Base-by-base conservation (phyloP, 2,113 vertebrate genomes). In the Hydropotes inermis region DNA sequence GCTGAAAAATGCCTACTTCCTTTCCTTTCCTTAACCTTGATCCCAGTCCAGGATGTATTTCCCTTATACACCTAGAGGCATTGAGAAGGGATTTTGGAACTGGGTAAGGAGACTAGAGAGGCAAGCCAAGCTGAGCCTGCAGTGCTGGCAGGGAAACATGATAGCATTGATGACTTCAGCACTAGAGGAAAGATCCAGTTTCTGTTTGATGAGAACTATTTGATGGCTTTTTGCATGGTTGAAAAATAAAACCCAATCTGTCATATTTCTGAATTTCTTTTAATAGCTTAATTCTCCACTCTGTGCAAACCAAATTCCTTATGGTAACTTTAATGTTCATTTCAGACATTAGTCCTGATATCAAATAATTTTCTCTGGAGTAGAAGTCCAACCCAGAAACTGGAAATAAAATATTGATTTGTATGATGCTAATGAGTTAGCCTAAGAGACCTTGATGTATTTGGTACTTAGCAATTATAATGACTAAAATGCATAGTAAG, bases 181-280 rank as follows among this genome's bases (percentile, higher is more conserved):
- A 94, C 45, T 58, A 94, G n/a, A 93, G 57, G 58, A 93, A 97
- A 95, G 14, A 43, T 95, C 82, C 19, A 96, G n/a, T 96, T 97
- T 97, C 25, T 93, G 52, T 96, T 60, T 74, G 67, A 74, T 74
- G 67, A 74, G 67, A 74, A 93, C 92, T 92, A 76, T 85, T 97
- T 97, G 61, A 97, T 92, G 70, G 89, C 33, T 91, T 97, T 98
- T 97, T 92, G 50, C 61, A 76, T 95, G 67, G 60, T 74, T 94
- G 94, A 74, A 96, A 96, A 97, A 97, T 94, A 98, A 97, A 97
- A 95, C 33, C 23, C 95, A 93, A 96, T 95, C 94, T 97, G 89
- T 96, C 94, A 87, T 96, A n/a, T 90, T 94, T 74, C 30, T 74
- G 52, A 95, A 85, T 94, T 92, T 23, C 5, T 92, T 96, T 96